phyloP scores from a whole-genome alignment of 2,888 invertebrate genomes.

The Aphodius sticticus region DNA sequence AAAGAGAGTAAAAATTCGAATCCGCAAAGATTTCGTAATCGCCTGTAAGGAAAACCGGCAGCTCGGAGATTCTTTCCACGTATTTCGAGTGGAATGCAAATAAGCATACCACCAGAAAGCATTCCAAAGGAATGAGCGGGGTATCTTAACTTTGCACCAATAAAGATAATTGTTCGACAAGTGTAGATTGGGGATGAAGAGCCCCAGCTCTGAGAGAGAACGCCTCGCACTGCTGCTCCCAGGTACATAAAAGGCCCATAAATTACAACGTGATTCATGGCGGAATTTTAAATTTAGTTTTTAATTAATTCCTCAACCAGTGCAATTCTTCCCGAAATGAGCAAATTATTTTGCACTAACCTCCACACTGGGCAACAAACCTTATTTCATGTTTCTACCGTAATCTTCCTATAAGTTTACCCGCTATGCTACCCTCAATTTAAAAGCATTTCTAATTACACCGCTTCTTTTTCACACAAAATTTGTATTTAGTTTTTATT shows the following conservation, averaged over 20 bases:
- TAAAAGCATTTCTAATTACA: not conserved
- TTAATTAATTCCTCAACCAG: conserved; percentile 52
- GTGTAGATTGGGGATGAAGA: conserved; percentile 31
- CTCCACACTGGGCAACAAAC: conserved; percentile 37
- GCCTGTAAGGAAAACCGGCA: conserved; percentile 37
- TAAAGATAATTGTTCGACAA: conserved; percentile 44
- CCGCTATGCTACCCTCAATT: not conserved
- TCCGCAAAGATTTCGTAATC: conserved; percentile 41
- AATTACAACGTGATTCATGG: conserved; percentile 52
- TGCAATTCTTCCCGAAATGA: conserved; percentile 50
- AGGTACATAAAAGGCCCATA: conserved; percentile 52
- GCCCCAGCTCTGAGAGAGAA: conserved; percentile 15
- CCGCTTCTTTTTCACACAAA: no score
- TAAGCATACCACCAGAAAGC: conserved; percentile 47
- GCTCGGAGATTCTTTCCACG: conserved; percentile 42
- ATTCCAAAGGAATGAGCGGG: conserved; percentile 43
- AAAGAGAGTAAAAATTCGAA: conserved; percentile 4
- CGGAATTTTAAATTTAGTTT: conserved; percentile 52
- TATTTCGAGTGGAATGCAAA: conserved; percentile 46
- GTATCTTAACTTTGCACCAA: conserved; percentile 41
- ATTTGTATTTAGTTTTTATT: no score
- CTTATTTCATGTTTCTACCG: conserved; percentile 10
- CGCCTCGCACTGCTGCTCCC: conserved; percentile 33
- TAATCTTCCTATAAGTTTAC: conserved; percentile 20
- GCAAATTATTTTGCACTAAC: conserved; percentile 50